Evolutionary conservation across 2,113 vertebrate genomes (phyloP).

Genomic region (Bombycilla garrulus): DNA sequence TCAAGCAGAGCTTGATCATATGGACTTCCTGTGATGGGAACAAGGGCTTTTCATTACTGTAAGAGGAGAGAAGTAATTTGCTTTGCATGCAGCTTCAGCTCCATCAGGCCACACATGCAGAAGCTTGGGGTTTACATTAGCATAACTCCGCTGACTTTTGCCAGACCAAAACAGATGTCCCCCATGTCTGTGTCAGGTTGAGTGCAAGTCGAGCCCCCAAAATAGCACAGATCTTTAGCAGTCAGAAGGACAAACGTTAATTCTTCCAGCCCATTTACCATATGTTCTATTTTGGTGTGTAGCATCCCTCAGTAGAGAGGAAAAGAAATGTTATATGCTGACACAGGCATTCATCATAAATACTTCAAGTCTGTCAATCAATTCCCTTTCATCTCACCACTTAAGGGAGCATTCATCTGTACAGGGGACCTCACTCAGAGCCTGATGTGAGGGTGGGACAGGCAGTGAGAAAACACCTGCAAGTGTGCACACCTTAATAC

Average conservation of each 20-base stretch:
- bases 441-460: neutral
- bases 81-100: constrained; percentile 25
- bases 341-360: neutral
- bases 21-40: neutral
- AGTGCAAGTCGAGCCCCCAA: neutral
- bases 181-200: constrained; percentile 26
- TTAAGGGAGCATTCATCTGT: neutral
- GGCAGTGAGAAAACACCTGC: neutral
- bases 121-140: constrained; percentile 24
- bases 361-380: neutral
- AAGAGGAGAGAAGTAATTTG: neutral
- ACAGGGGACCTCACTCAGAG: neutral
- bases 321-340: neutral
- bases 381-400: neutral
- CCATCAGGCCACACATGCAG: constrained; percentile 27
- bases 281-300: neutral
- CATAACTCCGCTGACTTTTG: neutral
- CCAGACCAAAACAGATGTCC: constrained; percentile 33
- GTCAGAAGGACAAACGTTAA: neutral
- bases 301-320: neutral
- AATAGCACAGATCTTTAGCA: constrained; percentile 14
- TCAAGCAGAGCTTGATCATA: neutral
- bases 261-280: constrained; percentile 13
- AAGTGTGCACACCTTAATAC: neutral
- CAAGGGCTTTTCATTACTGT: constrained; percentile 13